Evolutionary conservation across 2,888 invertebrate species (phyloP), one percentile per base, ranked within the genome.

Genomic region (Nipponacmea schrenckii): DNA sequence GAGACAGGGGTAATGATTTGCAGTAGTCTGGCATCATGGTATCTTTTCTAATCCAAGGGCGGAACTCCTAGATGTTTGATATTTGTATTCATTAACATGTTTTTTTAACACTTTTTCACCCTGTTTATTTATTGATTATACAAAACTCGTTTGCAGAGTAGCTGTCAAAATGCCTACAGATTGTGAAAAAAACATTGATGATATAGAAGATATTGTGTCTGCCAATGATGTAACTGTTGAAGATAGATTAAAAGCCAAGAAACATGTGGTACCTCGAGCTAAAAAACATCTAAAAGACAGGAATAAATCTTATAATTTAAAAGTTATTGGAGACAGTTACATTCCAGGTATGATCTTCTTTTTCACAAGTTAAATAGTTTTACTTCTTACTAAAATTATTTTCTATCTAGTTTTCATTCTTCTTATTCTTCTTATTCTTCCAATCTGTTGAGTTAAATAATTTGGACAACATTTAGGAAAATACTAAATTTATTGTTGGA

Each of bases 341-440:
- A 83, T 85, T 39, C 83, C 83, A 85, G 95, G 96, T 24, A 94
- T 50, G 27, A 24, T 24, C 48, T 56, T 56, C 39, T 39, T 10
- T 64, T n/a, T 62, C 24, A 20, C 31, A 10, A n/a, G 39, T 24
- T n/a, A 46, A n/a, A 31, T n/a, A 46, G 26, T 5, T 45, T 69
- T 62, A 7, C n/a, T 66, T 39, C 26, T 31, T 20, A 56, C 5
- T 20, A 64, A 14, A 4, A 64, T 45, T 26, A 12, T 39, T 56
- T 20, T 12, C 0, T 48, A 67, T 2, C 20, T 64, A 17, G 39
- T 12, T 66, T 45, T 24, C 48, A 15, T 15, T 65, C 10, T 39
- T 1, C 39, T 39, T 31, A 12, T 15, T 39, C 39, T 17, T 64
- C 39, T 65, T 62, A n/a, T 62, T 14, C n/a, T 24, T 12, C 26